Evolutionary conservation across 2,797 vertebrate genomes (phyloP), one percentile per base, ranked within the genome.

Genomic region (Lagorchestes hirsutus): DNA sequence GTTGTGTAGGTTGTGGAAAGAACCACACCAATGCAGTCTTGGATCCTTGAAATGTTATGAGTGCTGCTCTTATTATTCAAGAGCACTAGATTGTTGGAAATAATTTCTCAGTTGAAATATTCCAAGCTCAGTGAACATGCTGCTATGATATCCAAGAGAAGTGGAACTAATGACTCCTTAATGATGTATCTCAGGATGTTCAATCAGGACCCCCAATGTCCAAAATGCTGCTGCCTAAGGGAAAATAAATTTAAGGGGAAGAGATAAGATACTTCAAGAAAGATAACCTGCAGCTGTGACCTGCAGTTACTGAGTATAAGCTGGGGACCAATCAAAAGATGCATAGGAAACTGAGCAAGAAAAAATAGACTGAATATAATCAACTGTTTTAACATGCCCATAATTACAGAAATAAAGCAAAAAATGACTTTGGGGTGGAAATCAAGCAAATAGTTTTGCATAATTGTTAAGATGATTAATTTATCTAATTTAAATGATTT

Each of bases 181-280:
- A 87, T 87, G 74, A 87, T 87, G 22, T 87, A 87, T 46, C 74
- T 46, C 40, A 87, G 74, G 40, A 87, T 50, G 22, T 87, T 87
- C 74, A 87, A 87, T 87, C 74, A 87, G 40, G 74, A 87, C 74
- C 74, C 74, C 74, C 46, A 87, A 87, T 87, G 40, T 46, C 74
- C 74, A 87, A 87, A 74, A 87, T 87, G 40, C 40, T 87, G 74
- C 74, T 87, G 74, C 40, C 74, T 87, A 46, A 87, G 74, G 74
- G 22, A 87, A 87, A 87, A 87, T 46, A 87, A 87, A 87, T 87
- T 87, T 50, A 87, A 10, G 40, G 46, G 40, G 74, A 87, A 87
- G 40, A 46, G 40, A 87, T 46, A 87, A 87, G 74, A 87, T 50
- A 9, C 40, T 87, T 87, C 40, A 87, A 46, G 22, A 46, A 50